Percentiles rank a stretch among this genome's conserved stretches.
Evolutionary conservation across 2,113 vertebrate species (phyloP).

Genomic region (Misgurnus anguillicaudatus): DNA sequence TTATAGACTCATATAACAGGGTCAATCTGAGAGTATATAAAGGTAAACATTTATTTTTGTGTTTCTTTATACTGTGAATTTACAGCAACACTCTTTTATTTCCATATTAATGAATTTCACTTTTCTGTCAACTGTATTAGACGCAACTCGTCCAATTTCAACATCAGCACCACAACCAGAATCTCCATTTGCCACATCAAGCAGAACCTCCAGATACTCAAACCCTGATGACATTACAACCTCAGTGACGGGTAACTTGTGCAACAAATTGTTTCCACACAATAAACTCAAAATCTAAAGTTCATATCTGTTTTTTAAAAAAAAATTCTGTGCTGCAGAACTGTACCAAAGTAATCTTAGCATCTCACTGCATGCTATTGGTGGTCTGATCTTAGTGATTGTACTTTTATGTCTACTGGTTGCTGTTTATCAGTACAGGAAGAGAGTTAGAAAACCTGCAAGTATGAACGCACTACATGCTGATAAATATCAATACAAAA

Average conservation of each 20-base stretch:
- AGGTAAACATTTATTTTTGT: no score
- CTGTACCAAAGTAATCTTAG: not conserved
- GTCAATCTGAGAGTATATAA: not conserved
- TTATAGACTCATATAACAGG: fast-evolving
- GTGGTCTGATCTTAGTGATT: not conserved
- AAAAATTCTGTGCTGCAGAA: no score
- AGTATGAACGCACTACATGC: not conserved
- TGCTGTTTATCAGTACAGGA: not conserved
- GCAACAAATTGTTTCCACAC: not conserved
- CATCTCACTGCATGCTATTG: not conserved
- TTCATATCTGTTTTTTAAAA: no score
- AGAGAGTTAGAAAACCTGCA: not conserved
- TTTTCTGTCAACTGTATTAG: not conserved
- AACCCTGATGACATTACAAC: not conserved
- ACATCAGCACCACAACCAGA: not conserved
- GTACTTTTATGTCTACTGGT: not conserved
- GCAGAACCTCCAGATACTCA: not conserved
- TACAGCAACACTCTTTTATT: not conserved
- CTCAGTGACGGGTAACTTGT: not conserved
- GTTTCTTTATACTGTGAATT: not conserved
- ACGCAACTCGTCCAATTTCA: not conserved
- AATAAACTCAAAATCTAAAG: no score
- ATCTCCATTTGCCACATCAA: not conserved
- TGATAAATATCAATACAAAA: not conserved
- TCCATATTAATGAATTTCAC: not conserved